Evolutionary conservation across 2,888 invertebrate genomes (phyloP).

Genomic region (Thelaira solivaga): DNA sequence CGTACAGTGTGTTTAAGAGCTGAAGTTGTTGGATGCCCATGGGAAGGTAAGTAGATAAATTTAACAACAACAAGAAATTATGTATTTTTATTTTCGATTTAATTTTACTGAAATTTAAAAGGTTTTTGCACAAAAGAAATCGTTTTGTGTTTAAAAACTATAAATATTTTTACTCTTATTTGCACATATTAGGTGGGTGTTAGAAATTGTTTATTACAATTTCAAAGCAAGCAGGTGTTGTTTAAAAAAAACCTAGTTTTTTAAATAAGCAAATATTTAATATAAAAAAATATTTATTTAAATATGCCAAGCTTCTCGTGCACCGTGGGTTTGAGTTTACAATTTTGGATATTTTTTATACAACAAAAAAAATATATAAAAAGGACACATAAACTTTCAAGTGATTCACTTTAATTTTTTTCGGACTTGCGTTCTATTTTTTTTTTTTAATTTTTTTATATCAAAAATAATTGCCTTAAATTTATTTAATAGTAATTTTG

Average conservation of each 20-base stretch:
- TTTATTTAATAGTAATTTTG: constrained; percentile 45
- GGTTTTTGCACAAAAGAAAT: constrained; percentile 37
- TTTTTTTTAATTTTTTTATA: too few species aligned
- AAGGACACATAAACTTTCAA: too few species aligned
- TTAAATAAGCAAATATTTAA: neutral
- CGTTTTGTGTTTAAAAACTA: constrained; percentile 29
- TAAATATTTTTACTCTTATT: constrained; percentile 39
- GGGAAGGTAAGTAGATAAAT: constrained; percentile 84
- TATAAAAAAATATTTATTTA: constrained; percentile 32
- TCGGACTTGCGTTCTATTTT: neutral
- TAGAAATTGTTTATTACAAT: constrained; percentile 5
- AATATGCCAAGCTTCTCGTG: too few species aligned
- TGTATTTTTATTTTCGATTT: neutral
- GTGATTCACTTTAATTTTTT: too few species aligned
- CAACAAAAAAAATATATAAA: too few species aligned
- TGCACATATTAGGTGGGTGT: constrained; percentile 27
- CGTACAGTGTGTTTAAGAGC: constrained; percentile 89
- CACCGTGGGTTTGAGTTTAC: too few species aligned
- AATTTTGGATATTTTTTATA: too few species aligned
- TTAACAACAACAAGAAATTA: neutral
- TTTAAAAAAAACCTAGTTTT: neutral
- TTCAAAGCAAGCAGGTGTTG: constrained; percentile 50
- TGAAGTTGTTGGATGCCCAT: constrained; percentile 88
- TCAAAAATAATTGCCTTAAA: constrained; percentile 2
- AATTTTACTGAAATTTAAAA: constrained; percentile 8